Evolutionary conservation across 2,888 invertebrate genomes (phyloP), one percentile per base, ranked within the genome.

Genomic region (Seladonia tumulorum): DNA sequence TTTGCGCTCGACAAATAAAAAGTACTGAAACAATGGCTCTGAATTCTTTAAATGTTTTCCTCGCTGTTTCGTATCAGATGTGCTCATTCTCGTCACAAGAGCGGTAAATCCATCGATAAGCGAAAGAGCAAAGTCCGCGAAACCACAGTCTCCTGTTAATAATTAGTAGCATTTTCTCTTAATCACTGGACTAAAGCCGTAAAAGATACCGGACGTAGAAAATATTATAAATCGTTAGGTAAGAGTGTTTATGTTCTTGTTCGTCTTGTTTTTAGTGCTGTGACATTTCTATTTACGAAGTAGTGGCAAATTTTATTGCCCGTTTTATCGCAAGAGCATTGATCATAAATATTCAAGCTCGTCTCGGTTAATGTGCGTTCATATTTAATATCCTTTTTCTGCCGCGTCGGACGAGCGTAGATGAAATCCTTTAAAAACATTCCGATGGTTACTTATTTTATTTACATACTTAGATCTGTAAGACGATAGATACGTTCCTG

Each of bases 331-430:
- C 66, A 35, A 22, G 18, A 35, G 18, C 22, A 18, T 35, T 1
- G 66, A 66, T 66, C 66, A 35, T 66, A 66, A 66, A 66, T 66
- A 66, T 66, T 66, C 66, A 66, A 66, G 29, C 29, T 66, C 35
- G 10, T 18, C 18, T 18, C 66, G 8, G 22, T 35, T 35, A 29
- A 35, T 22, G 35, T 22, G 66, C 63, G 5, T 18, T 18, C 22
- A 18, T 4, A 35, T 35, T 66, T 29, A 35, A 18, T 66, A 29
- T 18, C 10, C 35, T 35, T 29, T 25, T 63, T 66, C 35, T 35
- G 16, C 5, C 5, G 14, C 5, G 60, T 60, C 14, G 60, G 5
- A 5, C 16, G 12, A 12, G 25, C 25, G 16, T 25, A 10, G 60
- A 60, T 60, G 5, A 60, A 60, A 60, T 60, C 14, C n/a, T 25